These are phyloP conservation scores for Dugesia japonica DNA, from an alignment of 2,888 invertebrate genomes.

Conservation along the genomic window DNA sequence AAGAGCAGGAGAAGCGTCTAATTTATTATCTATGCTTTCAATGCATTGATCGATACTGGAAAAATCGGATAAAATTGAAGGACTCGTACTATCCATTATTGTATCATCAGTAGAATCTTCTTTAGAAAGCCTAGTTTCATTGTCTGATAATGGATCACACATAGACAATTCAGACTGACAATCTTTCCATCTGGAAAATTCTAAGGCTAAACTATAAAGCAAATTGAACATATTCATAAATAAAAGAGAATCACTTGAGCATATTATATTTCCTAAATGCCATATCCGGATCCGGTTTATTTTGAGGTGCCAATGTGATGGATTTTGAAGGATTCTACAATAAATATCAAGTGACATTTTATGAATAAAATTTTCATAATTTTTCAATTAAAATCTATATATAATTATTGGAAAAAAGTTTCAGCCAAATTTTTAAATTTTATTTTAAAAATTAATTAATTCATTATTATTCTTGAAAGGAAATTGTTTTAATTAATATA, in stretches of 20 bases:
- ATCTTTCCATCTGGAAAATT: constrained; percentile 7
- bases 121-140: neutral
- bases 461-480: too few relatives aligned
- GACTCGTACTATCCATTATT: neutral
- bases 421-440: too few relatives aligned
- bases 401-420: too few relatives aligned
- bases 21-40: neutral
- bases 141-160: neutral
- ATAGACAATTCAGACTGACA: neutral
- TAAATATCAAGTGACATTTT: neutral
- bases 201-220: constrained; percentile 12
- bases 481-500: too few relatives aligned
- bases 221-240: too few relatives aligned
- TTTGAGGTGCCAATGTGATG: neutral
- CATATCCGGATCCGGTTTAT: constrained; percentile 1
- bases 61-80: neutral
- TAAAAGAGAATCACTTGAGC: neutral
- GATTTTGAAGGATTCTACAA: constrained; percentile 6
- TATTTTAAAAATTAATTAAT: too few relatives aligned
- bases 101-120: constrained; percentile 9
- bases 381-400: too few relatives aligned
- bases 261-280: constrained; percentile 14
- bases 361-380: too few relatives aligned
- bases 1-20: neutral
- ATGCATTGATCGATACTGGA: neutral